A percentile compares a stretch with the other conserved stretches of the same genome.
phyloP scores from a whole-genome alignment of 1,140 invertebrate genomes.

The Bombus superbus region DNA sequence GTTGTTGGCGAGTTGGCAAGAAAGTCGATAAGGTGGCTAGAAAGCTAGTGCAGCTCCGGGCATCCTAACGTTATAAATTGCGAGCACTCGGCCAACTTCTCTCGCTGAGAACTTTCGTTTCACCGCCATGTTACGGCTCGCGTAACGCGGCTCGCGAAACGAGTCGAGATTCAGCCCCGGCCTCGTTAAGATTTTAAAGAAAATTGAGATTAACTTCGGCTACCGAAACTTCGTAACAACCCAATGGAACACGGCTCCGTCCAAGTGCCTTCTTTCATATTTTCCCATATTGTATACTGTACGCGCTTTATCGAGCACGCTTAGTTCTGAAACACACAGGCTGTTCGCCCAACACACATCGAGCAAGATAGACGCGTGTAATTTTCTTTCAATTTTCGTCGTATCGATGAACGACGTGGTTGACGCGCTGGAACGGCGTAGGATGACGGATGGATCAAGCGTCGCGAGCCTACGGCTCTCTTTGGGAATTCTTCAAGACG shows the following conservation, averaged over 20 bases:
- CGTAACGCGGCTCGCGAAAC: neutral
- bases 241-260: neutral
- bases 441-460: too few species aligned
- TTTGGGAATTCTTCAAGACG: too few species aligned
- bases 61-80: neutral
- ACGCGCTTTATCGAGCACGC: accelerated
- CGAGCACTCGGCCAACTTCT: neutral
- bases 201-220: neutral
- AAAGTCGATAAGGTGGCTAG: neutral
- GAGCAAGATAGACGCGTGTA: too few species aligned
- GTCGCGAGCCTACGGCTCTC: too few species aligned
- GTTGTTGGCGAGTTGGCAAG: neutral
- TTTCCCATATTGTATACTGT: neutral
- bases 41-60: neutral
- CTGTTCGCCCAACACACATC: too few species aligned
- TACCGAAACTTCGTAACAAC: neutral
- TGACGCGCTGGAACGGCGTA: too few species aligned
- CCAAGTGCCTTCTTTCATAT: neutral
- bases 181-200: neutral
- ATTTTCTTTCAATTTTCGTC: too few species aligned
- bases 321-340: too few species aligned
- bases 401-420: too few species aligned
- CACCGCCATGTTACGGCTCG: neutral
- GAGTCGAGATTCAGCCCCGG: neutral
- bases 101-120: neutral